These are phyloP conservation scores for Acanthochromis polyacanthus DNA, from an alignment of 2,113 vertebrate species.

Conservation along the genomic window DNA sequence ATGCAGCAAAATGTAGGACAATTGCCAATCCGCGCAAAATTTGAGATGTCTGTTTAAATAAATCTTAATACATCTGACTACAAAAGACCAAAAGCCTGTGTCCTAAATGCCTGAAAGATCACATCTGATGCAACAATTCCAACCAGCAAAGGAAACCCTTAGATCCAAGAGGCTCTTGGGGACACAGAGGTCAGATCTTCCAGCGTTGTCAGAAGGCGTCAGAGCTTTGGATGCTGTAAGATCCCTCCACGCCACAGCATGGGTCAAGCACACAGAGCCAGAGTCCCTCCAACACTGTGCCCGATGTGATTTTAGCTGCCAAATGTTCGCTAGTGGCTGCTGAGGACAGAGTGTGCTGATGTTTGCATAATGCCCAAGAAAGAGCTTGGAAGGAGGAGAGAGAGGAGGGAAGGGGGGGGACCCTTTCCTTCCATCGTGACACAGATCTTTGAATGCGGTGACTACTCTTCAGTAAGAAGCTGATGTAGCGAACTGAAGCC, in stretches of 20 bases:
- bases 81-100: no score
- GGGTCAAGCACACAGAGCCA: slow-evolving; percentile 14
- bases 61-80: no score
- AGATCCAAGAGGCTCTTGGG: neutral
- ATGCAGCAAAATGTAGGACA: no score
- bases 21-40: no score
- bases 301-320: neutral
- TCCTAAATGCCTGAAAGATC: no score
- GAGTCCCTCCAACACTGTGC: neutral
- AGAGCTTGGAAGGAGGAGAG: neutral
- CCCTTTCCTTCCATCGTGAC: neutral
- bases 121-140: no score
- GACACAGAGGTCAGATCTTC: neutral
- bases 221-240: neutral
- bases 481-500: slow-evolving; percentile 5
- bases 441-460: slow-evolving; percentile 11
- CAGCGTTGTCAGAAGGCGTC: neutral
- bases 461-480: neutral
- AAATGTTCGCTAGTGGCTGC: neutral
- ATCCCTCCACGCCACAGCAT: neutral
- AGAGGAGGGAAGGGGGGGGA: neutral
- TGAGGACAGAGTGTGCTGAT: slow-evolving; percentile 7
- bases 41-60: no score
- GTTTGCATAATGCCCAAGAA: slow-evolving; percentile 22
- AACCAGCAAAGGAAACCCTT: no score